phyloP scores from a whole-genome alignment of 2,113 vertebrate genomes.

The Ceuthmochares aereus region DNA sequence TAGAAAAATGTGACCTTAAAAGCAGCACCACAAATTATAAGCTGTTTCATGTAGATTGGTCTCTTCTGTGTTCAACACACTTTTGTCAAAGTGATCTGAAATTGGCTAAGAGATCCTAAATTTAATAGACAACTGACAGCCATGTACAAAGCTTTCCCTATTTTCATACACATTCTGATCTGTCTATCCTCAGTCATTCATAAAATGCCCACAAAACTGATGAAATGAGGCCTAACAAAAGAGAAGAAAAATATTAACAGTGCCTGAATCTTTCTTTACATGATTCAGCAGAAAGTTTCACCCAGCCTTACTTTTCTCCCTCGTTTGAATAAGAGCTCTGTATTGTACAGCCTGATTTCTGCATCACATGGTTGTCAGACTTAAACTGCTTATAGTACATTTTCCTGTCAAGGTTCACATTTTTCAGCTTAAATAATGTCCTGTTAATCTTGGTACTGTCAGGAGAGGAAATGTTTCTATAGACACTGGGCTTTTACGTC shows the following conservation, averaged over 20 bases:
- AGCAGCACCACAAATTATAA: not conserved
- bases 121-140: not conserved
- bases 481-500: not conserved
- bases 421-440: not conserved
- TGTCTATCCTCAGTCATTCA: not conserved
- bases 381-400: not conserved
- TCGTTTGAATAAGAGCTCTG: not conserved
- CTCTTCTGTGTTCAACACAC: not conserved
- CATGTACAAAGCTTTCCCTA: not conserved
- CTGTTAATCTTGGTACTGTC: not conserved
- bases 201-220: not conserved
- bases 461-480: not conserved
- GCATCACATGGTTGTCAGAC: not conserved
- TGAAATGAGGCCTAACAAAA: not conserved
- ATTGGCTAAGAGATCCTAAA: not conserved
- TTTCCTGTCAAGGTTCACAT: not conserved
- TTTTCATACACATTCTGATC: not conserved
- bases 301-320: not conserved
- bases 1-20: not conserved
- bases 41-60: not conserved
- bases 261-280: not conserved
- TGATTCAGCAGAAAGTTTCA: not conserved
- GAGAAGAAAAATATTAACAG: not conserved
- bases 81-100: not conserved
- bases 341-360: not conserved